Evolutionary conservation across 1,140 invertebrate genomes (phyloP), one percentile per base, ranked within the genome.

Genomic region (Drosophila orena): DNA sequence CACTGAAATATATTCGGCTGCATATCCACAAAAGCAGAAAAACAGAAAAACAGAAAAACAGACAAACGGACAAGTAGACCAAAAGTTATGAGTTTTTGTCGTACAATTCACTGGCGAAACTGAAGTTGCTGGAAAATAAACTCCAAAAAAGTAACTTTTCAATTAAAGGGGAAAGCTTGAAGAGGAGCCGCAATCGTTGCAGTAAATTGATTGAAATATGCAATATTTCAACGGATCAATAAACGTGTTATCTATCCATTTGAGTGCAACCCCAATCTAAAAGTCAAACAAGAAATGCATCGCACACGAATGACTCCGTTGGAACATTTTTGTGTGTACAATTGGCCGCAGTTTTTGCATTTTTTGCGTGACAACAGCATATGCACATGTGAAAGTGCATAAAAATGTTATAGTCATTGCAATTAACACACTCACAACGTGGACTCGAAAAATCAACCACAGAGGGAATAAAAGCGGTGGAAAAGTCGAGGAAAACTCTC

Each of bases 371-470:
- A 30, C n/a, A 43, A 34, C 30, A 34, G 8, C 34, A 37, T 44
- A 49, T 40, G 50, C 35, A n/a, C n/a, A n/a, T 77, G 20, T n/a
- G n/a, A 3, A 58, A 61, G 44, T 54, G 50, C 59, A 71, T 75
- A 43, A 38, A 66, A 57, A 66, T 20, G 53, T 46, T 69, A 24
- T 43, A 53, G 58, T 35, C 38, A 38, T 30, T 22, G 34, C 56
- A 68, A 80, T 79, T 80, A 80, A 79, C 76, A 60, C 44, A 35
- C 46, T 8, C 43, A 44, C n/a, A 30, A 43, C 22, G 27, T 40
- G 37, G 44, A 6, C 11, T 17, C 35, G 24, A 15, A 44, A 37
- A 47, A 12, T 22, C 34, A 81, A 59, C 52, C 56, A 47, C 44
- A 64, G 17, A 50, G 35, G 6, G 43, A 74, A 58, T 20, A 60